A percentile compares a stretch with the other conserved stretches of the same genome.
phyloP scores from a whole-genome alignment of 2,113 vertebrate genomes.

The Syngnathoides biaculeatus region DNA sequence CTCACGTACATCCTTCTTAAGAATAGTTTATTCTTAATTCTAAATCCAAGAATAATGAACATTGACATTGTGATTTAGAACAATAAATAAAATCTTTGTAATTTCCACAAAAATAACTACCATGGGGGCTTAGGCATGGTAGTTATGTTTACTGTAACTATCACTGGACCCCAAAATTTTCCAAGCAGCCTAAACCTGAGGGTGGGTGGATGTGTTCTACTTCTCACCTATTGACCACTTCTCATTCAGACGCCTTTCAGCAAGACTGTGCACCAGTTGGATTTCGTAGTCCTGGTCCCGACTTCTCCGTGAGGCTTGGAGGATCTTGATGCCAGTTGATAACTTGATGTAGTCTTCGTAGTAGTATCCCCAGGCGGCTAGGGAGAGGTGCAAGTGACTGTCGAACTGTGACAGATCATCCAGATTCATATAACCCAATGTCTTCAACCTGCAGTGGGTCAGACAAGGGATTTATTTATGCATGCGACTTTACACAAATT shows the following conservation, averaged over 20 bases:
- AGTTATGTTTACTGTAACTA: no score
- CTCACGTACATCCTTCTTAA: no score
- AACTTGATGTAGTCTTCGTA: constrained; percentile 79
- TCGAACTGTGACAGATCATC: constrained; percentile 77
- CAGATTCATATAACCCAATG: constrained; percentile 72
- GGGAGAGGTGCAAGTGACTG: constrained; percentile 73
- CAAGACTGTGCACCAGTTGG: constrained; percentile 75
- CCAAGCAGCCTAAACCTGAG: neutral
- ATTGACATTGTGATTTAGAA: no score
- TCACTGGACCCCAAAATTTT: no score
- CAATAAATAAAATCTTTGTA: no score
- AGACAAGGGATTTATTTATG: constrained; percentile 4
- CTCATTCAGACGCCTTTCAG: constrained; percentile 76
- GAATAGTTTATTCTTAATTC: no score
- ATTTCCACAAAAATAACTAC: neutral
- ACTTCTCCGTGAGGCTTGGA: constrained; percentile 69
- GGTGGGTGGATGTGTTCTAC: neutral
- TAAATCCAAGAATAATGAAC: no score
- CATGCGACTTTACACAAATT: neutral
- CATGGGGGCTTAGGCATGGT: no score
- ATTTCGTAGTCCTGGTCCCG: constrained; percentile 78
- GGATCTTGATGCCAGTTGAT: constrained; percentile 74
- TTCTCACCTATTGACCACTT: constrained; percentile 79
- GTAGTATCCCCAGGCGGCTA: constrained; percentile 78
- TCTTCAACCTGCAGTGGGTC: constrained; percentile 65